Base-by-base conservation (phyloP, 2,888 invertebrate species). In the Pollenia griseotomentosa region DNA sequence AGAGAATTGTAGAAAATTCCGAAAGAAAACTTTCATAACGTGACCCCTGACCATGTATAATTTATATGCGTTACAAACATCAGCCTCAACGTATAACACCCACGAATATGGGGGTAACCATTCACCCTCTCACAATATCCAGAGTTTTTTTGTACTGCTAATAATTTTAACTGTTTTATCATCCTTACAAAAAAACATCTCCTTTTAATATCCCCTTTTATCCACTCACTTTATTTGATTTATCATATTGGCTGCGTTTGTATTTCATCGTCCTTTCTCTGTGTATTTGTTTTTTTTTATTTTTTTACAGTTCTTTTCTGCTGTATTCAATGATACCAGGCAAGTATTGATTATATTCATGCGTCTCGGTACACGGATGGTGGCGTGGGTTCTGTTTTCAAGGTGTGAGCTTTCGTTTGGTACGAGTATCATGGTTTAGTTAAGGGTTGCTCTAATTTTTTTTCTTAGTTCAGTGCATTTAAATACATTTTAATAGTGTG, bases 381-480 rank as follows among this genome's bases (percentile, higher is more conserved):
- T 84, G 80, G 71, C 79, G 83, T 85, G 84, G 84, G 84, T 75
- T 79, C 79, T 61, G 66, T 59, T 66, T 74, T 73, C 71, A 87
- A 87, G 87, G 83, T 87, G 87, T 87, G 77, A 81, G 84, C 84
- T 84, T 84, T 23, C 71, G 77, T 63, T 63, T 48, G 33, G 33
- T 33, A 33, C n/a, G 33, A 8, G 61, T 55, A 55, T 42, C 51
- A 66, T 40, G 33, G n/a, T 55, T 77, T 33, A 33, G 33, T 33
- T 80, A 84, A 73, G 87, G 87, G 87, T 87, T 87, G 87, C 77
- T 81, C 77, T 80, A 59, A 57, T 48, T 80, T 73, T 40, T n/a
- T 48, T 73, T 59, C 57, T 63, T 11, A 16, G 14, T 71, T 53
- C 53, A 53, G 79, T 81, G 81, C 23, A 81, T 46, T 77, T 81